Evolutionary conservation across 2,888 invertebrate genomes (phyloP).

Genomic region (Tanypteryx hageni): DNA sequence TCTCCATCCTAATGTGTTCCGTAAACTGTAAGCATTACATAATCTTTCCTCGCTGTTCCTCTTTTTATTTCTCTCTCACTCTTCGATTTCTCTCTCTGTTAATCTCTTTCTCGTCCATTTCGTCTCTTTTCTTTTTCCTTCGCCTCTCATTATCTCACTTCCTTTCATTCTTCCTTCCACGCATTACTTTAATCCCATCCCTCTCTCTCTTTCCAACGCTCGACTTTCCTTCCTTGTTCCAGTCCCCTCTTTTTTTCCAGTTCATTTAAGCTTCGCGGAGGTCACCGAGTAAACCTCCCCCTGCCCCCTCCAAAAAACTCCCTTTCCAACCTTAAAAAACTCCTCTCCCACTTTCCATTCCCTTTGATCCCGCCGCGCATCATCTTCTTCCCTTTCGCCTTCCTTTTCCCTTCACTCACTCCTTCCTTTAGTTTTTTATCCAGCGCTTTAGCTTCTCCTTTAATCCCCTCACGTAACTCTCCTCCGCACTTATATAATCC

Average conservation of each 20-base stretch:
- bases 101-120: too few species aligned
- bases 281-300: slow-evolving; percentile 21
- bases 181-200: background rate
- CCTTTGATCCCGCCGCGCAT: slow-evolving; percentile 29
- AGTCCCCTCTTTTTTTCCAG: slow-evolving; percentile 13
- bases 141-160: background rate
- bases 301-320: background rate
- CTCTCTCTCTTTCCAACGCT: slow-evolving; percentile 23
- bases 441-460: slow-evolving; percentile 43
- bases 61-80: too few species aligned
- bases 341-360: slow-evolving; percentile 15
- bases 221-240: background rate
- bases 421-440: background rate
- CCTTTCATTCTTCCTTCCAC: background rate
- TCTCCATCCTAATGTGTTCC: too few species aligned
- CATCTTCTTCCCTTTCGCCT: slow-evolving; percentile 11
- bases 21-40: too few species aligned
- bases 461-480: slow-evolving; percentile 52
- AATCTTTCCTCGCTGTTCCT: too few species aligned
- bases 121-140: background rate
- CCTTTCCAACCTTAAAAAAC: background rate
- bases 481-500: slow-evolving; percentile 52
- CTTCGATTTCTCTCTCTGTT: too few species aligned
- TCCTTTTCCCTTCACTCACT: background rate
- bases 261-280: slow-evolving; percentile 43